Evolutionary conservation across 2,888 invertebrate species (phyloP).

Genomic region (Ephialtes manifestator): DNA sequence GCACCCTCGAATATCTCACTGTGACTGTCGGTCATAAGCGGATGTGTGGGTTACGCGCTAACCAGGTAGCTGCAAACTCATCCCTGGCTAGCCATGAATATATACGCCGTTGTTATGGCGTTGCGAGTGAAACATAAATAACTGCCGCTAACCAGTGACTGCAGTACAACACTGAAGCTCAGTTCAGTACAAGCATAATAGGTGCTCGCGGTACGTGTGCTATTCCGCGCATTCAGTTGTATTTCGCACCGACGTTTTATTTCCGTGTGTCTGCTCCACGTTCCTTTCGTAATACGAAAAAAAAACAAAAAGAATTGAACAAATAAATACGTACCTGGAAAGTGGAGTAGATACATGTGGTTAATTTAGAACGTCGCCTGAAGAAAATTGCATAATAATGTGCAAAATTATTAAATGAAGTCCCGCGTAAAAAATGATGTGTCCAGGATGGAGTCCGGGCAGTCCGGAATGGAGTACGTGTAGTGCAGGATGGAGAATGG

Average conservation of each 20-base stretch:
- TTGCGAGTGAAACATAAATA: constrained; percentile 48
- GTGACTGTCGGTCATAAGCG: constrained; percentile 4
- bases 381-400: constrained; percentile 1
- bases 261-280: constrained; percentile 21
- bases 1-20: constrained; percentile 26
- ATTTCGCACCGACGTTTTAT: constrained; percentile 41
- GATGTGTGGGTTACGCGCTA: constrained; percentile 22
- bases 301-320: constrained; percentile 5
- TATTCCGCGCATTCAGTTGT: constrained; percentile 21
- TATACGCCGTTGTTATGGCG: constrained; percentile 62
- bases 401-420: constrained; percentile 27
- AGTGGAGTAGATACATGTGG: background rate
- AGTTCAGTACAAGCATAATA: constrained; percentile 8
- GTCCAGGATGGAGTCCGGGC: no score
- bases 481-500: no score
- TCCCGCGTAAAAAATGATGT: no score
- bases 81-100: constrained; percentile 57
- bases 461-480: no score
- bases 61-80: constrained; percentile 40
- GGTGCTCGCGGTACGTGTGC: background rate
- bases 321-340: background rate
- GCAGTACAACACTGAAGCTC: constrained; percentile 11
- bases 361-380: background rate
- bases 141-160: constrained; percentile 41
- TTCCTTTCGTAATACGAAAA: background rate